These are phyloP conservation scores for Trissolcus brochymenae DNA, from an alignment of 2,888 invertebrate genomes.

Conservation along the genomic window DNA sequence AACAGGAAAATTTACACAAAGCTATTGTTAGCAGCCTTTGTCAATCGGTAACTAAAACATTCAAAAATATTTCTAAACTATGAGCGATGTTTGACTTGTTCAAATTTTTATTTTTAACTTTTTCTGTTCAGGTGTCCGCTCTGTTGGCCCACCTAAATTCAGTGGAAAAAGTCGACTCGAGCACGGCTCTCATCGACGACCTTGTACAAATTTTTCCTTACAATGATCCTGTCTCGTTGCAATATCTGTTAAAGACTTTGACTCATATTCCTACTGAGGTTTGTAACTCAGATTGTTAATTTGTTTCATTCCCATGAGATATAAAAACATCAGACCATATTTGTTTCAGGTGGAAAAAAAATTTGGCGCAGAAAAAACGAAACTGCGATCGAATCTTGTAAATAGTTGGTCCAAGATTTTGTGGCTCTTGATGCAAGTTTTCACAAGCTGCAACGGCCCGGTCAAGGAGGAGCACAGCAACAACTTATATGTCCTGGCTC, in stretches of 20 bases:
- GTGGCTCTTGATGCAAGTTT: constrained; percentile 71
- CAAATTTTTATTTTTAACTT: background rate
- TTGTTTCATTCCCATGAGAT: too few species aligned
- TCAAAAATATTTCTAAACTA: too few species aligned
- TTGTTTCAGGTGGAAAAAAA: constrained; percentile 64
- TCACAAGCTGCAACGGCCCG: constrained; percentile 64
- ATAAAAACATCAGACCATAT: background rate
- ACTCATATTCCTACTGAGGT: constrained; percentile 94
- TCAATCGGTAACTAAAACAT: constrained; percentile 88
- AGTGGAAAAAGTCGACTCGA: constrained; percentile 79
- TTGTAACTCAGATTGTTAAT: too few species aligned
- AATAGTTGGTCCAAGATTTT: constrained; percentile 68
- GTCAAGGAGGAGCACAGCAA: constrained; percentile 59
- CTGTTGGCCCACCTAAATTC: constrained; percentile 84
- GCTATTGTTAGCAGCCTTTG: constrained; percentile 91
- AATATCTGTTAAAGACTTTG: constrained; percentile 87
- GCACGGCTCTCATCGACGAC: constrained; percentile 84
- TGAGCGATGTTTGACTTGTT: too few species aligned
- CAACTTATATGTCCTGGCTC: constrained; percentile 63
- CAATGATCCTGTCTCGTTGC: constrained; percentile 80
- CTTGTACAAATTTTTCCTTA: constrained; percentile 82
- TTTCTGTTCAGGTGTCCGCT: constrained; percentile 84
- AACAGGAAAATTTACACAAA: constrained; percentile 88
- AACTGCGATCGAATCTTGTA: constrained; percentile 61
- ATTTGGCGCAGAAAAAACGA: constrained; percentile 57